Evolutionary conservation across 2,113 vertebrate genomes (phyloP).

Genomic region (Ammodramus savannarum): DNA sequence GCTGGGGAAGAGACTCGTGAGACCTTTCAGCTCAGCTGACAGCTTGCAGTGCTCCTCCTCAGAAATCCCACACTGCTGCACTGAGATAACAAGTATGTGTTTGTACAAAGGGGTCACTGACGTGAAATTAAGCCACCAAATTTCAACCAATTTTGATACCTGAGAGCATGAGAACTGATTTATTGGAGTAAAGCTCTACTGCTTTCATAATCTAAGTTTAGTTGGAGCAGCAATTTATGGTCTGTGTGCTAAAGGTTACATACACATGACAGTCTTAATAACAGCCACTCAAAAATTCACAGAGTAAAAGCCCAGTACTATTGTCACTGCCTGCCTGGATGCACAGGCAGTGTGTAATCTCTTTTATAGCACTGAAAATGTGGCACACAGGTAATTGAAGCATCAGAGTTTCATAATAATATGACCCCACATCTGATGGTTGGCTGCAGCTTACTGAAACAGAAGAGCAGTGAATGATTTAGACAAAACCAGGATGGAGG

Average conservation of each 20-base stretch:
- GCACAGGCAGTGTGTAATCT: background rate
- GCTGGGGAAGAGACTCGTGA: rapidly evolving
- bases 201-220: background rate
- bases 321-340: background rate
- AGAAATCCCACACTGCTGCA: background rate
- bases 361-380: background rate
- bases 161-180: background rate
- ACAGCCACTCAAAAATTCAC: background rate
- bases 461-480: background rate
- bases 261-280: background rate
- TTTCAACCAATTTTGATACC: background rate
- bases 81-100: background rate
- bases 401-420: background rate
- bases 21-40: background rate
- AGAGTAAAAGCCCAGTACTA: background rate
- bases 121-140: background rate
- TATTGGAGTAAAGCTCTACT: background rate
- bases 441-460: background rate
- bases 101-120: background rate
- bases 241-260: background rate
- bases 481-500: background rate
- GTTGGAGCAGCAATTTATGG: background rate
- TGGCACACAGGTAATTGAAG: background rate
- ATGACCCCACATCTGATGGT: background rate
- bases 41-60: rapidly evolving